A percentile compares a stretch with the other conserved stretches of the same genome.
Evolutionary conservation across 2,797 vertebrate species (phyloP).

Genomic region (Champsocephalus gunnari): DNA sequence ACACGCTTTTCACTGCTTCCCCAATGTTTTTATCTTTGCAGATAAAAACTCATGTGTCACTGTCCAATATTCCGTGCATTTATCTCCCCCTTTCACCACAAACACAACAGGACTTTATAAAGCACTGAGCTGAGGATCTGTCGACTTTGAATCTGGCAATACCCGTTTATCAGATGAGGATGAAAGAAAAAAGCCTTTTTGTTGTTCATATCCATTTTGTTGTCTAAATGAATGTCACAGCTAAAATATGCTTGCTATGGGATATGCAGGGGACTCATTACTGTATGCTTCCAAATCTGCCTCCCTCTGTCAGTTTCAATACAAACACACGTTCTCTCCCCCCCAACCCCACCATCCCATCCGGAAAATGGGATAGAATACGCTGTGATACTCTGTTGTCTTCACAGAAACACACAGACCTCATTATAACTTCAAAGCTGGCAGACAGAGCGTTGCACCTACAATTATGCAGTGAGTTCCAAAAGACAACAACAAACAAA

Average conservation of each 20-base stretch:
- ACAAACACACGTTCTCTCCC: constrained; percentile 72
- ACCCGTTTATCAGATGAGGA: constrained; percentile 63
- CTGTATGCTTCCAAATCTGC: constrained; percentile 76
- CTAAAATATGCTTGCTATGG: constrained; percentile 77
- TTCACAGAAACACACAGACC: constrained; percentile 79
- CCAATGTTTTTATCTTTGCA: constrained; percentile 48
- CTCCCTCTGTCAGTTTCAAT: constrained; percentile 80
- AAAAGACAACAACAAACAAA: constrained; percentile 65
- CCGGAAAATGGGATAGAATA: constrained; percentile 80
- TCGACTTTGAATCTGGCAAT: constrained; percentile 53
- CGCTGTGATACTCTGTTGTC: constrained; percentile 75
- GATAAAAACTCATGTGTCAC: constrained; percentile 52
- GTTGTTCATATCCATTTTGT: constrained; percentile 73
- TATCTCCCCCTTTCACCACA: constrained; percentile 30
- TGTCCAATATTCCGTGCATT: constrained; percentile 32
- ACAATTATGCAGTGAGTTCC: constrained; percentile 77
- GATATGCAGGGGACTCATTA: constrained; percentile 80
- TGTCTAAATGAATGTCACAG: constrained; percentile 78
- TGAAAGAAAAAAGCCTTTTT: constrained; percentile 44
- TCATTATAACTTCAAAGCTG: constrained; percentile 87
- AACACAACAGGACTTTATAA: constrained; percentile 28
- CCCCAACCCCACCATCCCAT: constrained; percentile 54
- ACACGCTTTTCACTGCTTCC: constrained; percentile 33
- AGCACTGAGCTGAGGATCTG: constrained; percentile 38
- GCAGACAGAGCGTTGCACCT: constrained; percentile 77